Evolutionary conservation across 35 echinoderm and acorn worm genomes (phyloP).

Genomic region (Diadema setosum): DNA sequence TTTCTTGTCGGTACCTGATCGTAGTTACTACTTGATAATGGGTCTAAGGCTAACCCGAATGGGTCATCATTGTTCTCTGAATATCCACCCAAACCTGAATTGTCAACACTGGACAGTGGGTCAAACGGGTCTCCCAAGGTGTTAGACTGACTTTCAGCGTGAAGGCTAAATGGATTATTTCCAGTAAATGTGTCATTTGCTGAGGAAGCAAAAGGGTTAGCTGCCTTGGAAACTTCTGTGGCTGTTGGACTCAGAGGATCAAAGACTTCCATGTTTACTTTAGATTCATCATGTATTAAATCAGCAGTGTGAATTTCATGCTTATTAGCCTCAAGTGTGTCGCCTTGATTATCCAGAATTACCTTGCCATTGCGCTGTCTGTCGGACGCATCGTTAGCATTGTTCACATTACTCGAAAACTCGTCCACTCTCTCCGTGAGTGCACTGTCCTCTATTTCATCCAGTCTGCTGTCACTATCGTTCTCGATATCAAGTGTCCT

Average conservation of each 20-base stretch:
- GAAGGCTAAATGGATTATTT: neutral
- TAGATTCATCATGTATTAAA: no score
- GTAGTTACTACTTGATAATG: neutral
- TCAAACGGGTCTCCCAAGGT: neutral
- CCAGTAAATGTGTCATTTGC: neutral
- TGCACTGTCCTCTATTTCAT: neutral
- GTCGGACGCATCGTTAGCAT: neutral
- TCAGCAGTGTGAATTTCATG: neutral
- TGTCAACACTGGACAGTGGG: neutral
- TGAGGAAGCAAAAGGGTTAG: neutral
- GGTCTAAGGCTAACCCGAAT: neutral
- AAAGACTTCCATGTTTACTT: no score
- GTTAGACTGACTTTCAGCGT: neutral
- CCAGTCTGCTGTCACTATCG: neutral
- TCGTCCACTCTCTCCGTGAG: neutral
- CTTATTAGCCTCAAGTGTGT: neutral
- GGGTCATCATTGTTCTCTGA: neutral
- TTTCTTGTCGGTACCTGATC: neutral
- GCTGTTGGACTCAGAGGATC: no score
- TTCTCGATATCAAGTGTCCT: neutral
- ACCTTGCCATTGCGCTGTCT: neutral
- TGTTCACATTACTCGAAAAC: neutral
- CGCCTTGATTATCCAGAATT: neutral
- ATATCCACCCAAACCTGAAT: neutral
- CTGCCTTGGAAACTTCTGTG: no score